Evolutionary conservation across 2,797 vertebrate species (phyloP).

Genomic region (Typhlichthys eigenmanni): DNA sequence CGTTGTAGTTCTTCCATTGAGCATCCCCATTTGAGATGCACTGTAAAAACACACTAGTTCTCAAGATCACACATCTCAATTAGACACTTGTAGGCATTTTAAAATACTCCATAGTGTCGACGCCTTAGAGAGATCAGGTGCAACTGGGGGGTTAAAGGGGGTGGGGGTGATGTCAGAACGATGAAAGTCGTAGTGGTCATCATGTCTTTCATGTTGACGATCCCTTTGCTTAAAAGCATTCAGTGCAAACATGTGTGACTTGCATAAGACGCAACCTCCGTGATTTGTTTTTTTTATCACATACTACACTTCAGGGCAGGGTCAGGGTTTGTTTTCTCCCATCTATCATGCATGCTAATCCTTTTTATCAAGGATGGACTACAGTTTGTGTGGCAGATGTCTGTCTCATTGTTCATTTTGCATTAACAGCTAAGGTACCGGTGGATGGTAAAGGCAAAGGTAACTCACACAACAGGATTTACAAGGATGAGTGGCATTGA

Average conservation of each 20-base stretch:
- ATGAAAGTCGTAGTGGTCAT: constrained; percentile 61
- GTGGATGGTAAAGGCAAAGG: constrained; percentile 63
- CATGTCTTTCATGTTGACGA: constrained; percentile 68
- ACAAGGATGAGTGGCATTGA: constrained; percentile 63
- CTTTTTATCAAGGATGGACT: constrained; percentile 32
- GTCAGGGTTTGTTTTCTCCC: constrained; percentile 41
- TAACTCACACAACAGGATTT: constrained; percentile 67
- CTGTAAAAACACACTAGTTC: not conserved
- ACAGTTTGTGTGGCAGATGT: constrained; percentile 47
- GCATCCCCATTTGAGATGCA: too few relatives aligned
- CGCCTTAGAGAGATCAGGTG: constrained; percentile 47
- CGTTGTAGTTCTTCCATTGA: too few relatives aligned
- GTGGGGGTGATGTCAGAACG: constrained; percentile 57
- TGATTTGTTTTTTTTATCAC: constrained; percentile 17
- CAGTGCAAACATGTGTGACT: not conserved
- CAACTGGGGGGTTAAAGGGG: constrained; percentile 23
- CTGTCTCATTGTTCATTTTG: constrained; percentile 14
- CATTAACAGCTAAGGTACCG: constrained; percentile 51
- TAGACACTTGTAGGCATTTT: not conserved
- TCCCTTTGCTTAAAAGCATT: constrained; percentile 56
- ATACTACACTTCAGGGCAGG: constrained; percentile 23
- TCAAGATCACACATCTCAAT: not conserved
- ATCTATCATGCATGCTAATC: constrained; percentile 48
- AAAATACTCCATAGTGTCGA: not conserved
- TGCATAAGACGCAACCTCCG: constrained; percentile 3